Percentiles rank a stretch among this genome's conserved stretches.
phyloP scores from a whole-genome alignment of 1,140 invertebrate genomes.

The Rhagoletis pomonella region DNA sequence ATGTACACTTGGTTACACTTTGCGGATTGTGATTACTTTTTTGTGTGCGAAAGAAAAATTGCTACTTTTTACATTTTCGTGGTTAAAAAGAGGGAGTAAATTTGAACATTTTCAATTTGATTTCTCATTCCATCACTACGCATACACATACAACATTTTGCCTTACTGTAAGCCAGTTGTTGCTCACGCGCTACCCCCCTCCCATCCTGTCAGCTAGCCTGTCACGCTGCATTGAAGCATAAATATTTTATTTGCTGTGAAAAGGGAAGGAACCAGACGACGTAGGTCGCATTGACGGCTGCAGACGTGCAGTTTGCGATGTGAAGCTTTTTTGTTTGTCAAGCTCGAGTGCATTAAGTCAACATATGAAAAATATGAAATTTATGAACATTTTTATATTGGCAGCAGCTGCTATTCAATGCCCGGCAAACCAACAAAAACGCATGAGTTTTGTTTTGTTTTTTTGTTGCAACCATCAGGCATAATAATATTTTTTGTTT shows the following conservation, averaged over 20 bases:
- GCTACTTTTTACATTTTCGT: not conserved
- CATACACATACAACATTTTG: not conserved
- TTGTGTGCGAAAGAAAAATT: not conserved
- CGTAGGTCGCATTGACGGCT: not conserved
- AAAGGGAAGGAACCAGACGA: not conserved
- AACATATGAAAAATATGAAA: too few species aligned
- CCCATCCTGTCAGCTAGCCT: not conserved
- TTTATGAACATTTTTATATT: too few species aligned
- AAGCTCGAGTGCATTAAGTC: too few species aligned
- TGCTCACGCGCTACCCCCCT: not conserved
- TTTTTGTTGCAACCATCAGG: too few species aligned
- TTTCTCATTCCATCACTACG: not conserved
- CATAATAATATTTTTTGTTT: too few species aligned
- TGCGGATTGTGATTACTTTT: not conserved
- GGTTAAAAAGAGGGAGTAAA: not conserved
- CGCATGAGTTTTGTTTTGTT: not conserved
- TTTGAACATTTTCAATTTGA: not conserved
- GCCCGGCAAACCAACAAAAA: too few species aligned
- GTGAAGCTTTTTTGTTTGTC: not conserved
- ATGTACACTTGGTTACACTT: not conserved
- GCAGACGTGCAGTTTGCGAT: not conserved
- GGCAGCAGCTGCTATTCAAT: too few species aligned
- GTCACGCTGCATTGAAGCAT: not conserved
- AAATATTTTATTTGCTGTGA: not conserved
- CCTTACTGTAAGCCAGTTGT: not conserved